Evolutionary conservation across 2,113 vertebrate species (phyloP).

Genomic region (Anguilla japonica): DNA sequence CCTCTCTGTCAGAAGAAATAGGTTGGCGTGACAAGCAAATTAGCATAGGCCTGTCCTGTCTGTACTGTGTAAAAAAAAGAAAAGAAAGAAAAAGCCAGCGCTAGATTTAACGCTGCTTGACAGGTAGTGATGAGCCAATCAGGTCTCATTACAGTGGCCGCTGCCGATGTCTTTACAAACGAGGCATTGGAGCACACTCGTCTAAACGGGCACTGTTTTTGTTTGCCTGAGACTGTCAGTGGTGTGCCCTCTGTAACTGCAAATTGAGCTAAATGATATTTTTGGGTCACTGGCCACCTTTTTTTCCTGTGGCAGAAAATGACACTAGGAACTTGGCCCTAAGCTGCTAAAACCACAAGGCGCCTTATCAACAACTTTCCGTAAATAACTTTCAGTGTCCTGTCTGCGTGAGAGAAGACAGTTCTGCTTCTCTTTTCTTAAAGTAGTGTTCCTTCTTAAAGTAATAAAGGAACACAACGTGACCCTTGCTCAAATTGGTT

Average conservation of each 20-base stretch:
- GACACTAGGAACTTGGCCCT: background rate
- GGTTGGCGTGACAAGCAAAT: background rate
- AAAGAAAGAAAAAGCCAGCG: background rate
- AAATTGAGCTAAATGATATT: background rate
- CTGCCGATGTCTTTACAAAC: background rate
- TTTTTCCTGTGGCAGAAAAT: background rate
- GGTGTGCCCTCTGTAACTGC: background rate
- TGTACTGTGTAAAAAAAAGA: slow-evolving; percentile 22
- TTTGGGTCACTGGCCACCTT: background rate
- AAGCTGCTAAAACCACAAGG: background rate
- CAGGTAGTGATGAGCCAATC: background rate
- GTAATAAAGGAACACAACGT: background rate
- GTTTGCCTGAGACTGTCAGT: background rate
- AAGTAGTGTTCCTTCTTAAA: background rate
- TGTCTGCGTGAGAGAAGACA: background rate
- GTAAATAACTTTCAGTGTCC: background rate
- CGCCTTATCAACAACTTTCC: background rate
- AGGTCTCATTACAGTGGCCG: background rate
- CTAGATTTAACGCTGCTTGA: background rate
- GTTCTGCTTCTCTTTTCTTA: background rate
- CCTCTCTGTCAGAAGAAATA: background rate
- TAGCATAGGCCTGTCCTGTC: background rate
- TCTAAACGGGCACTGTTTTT: too few relatives aligned
- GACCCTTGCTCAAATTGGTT: background rate
- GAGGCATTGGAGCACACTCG: background rate